A percentile compares a stretch with the other conserved stretches of the same genome.
These are phyloP conservation scores for Cardiocondyla obscurior DNA, from an alignment of 1,140 invertebrate species.

Conservation along the genomic window DNA sequence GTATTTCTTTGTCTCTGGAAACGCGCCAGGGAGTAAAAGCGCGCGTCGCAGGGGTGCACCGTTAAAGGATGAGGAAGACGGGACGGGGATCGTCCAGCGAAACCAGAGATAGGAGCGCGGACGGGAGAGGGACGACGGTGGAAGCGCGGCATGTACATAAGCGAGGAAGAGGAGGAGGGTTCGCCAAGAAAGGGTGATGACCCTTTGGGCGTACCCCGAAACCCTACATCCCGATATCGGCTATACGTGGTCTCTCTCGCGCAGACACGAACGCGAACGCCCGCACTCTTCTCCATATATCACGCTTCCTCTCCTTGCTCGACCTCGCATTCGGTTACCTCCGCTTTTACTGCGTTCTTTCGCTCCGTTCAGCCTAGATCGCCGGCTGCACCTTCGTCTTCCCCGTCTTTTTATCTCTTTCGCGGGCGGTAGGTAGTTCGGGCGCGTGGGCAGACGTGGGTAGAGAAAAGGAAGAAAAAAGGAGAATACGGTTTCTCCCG, in stretches of 20 bases:
- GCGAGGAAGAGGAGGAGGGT: constrained; percentile 9
- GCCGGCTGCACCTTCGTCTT: constrained; percentile 7
- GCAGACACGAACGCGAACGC: not conserved
- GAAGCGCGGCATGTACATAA: constrained; percentile 26
- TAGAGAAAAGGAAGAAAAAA: not conserved
- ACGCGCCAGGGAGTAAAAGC: constrained; percentile 70
- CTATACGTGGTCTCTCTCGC: constrained; percentile 33
- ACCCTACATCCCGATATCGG: constrained; percentile 65
- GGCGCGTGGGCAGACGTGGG: constrained; percentile 46
- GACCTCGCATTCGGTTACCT: constrained; percentile 19
- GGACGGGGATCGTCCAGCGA: constrained; percentile 36
- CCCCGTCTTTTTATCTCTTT: constrained; percentile 49
- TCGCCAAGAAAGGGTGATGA: constrained; percentile 59
- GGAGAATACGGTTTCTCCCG: constrained; percentile 14
- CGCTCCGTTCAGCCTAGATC: constrained; percentile 7
- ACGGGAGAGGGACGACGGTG: not conserved
- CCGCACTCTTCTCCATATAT: constrained; percentile 25
- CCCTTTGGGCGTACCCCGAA: constrained; percentile 65
- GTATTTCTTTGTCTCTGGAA: constrained; percentile 72
- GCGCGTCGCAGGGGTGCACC: constrained; percentile 58
- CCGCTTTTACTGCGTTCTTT: not conserved
- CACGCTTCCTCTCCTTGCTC: constrained; percentile 19
- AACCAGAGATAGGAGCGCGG: constrained; percentile 2
- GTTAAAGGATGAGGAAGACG: constrained; percentile 48
- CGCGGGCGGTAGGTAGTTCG: constrained; percentile 33